These are phyloP conservation scores for Hoplias malabaricus DNA, from an alignment of 2,113 vertebrate species.

Conservation along the genomic window DNA sequence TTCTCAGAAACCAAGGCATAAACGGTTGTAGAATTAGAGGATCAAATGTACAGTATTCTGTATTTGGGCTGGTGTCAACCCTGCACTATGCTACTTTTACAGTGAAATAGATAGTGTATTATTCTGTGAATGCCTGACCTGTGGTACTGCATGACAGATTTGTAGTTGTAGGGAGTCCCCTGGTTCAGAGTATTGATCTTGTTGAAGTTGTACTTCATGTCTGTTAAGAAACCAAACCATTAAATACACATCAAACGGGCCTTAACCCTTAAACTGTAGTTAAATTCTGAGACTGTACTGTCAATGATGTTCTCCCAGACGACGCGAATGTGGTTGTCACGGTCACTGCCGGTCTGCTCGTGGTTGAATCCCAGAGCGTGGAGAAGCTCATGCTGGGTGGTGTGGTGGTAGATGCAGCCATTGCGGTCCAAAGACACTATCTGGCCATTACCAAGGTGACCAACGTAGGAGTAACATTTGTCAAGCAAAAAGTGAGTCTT, in stretches of 20 bases:
- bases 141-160: constrained; percentile 61
- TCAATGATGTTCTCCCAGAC: constrained; percentile 55
- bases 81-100: no score
- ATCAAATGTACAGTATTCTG: no score
- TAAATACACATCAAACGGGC: neutral
- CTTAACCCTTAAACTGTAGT: neutral
- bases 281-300: constrained; percentile 23
- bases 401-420: constrained; percentile 51
- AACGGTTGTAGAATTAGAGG: no score
- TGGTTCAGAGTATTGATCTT: constrained; percentile 56
- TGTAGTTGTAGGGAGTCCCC: constrained; percentile 56
- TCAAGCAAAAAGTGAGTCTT: neutral
- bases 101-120: no score
- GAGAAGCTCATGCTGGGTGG: constrained; percentile 61
- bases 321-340: constrained; percentile 56
- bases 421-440: constrained; percentile 49
- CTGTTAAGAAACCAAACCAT: neutral
- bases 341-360: constrained; percentile 61
- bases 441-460: constrained; percentile 47
- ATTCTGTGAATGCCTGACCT: constrained; percentile 29
- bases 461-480: constrained; percentile 61
- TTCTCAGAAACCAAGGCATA: no score
- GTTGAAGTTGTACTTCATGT: constrained; percentile 44
- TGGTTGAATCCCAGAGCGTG: constrained; percentile 65
- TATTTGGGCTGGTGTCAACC: no score